phyloP scores from a whole-genome alignment of 2,797 vertebrate genomes.

The Anabas testudineus region DNA sequence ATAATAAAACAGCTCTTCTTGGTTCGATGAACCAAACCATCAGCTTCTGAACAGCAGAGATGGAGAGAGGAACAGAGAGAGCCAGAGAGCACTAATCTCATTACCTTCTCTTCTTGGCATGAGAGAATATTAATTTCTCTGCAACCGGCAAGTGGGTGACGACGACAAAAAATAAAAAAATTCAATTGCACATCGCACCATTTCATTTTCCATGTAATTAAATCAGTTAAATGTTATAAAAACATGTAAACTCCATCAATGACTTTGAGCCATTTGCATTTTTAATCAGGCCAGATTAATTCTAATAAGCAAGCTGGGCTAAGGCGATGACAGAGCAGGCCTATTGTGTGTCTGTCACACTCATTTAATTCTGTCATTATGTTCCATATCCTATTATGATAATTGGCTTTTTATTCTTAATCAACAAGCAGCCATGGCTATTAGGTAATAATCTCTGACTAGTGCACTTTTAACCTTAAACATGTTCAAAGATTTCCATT shows the following conservation, averaged over 20 bases:
- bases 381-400: slow-evolving; percentile 83
- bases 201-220: slow-evolving; percentile 87
- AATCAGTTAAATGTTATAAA: slow-evolving; percentile 84
- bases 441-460: slow-evolving; percentile 82
- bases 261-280: slow-evolving; percentile 85
- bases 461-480: slow-evolving; percentile 75
- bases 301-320: slow-evolving; percentile 82
- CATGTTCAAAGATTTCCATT: slow-evolving; percentile 55
- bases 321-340: slow-evolving; percentile 77
- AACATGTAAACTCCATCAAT: slow-evolving; percentile 85
- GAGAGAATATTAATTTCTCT: slow-evolving; percentile 77
- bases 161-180: slow-evolving; percentile 61
- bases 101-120: slow-evolving; percentile 78
- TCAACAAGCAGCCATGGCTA: slow-evolving; percentile 80
- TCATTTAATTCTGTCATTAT: slow-evolving; percentile 83
- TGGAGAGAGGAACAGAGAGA: slow-evolving; percentile 61
- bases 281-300: slow-evolving; percentile 87
- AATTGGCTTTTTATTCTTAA: slow-evolving; percentile 83
- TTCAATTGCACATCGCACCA: slow-evolving; percentile 69
- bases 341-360: slow-evolving; percentile 84
- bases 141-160: slow-evolving; percentile 64
- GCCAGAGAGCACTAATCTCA: slow-evolving; percentile 76
- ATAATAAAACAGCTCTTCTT: slow-evolving; percentile 71
- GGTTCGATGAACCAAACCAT: slow-evolving; percentile 71
- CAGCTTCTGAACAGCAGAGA: slow-evolving; percentile 66